Conservation (phyloP, 1,140 invertebrate genomes). For the Tribolium madens region DNA sequence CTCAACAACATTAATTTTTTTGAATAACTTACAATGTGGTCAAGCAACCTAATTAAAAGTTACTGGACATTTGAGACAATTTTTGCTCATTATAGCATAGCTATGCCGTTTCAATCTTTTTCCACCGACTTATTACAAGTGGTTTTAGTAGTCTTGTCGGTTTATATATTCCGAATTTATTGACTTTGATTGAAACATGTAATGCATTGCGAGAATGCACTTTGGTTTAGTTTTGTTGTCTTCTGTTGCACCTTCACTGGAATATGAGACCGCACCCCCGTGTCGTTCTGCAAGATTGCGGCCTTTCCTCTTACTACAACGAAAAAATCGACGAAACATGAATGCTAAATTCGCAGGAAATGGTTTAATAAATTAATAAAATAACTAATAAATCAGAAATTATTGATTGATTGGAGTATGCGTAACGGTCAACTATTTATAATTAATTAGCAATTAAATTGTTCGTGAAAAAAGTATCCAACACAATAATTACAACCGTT, state of each 20-base stretch:
- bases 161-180: neutral
- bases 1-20: no score
- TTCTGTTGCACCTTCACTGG: neutral
- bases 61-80: neutral
- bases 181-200: neutral
- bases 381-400: neutral
- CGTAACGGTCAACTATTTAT: neutral
- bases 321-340: neutral
- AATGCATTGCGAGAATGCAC: neutral
- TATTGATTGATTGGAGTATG: neutral
- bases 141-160: neutral
- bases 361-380: neutral
- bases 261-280: constrained; percentile 7
- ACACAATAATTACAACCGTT: neutral
- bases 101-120: neutral
- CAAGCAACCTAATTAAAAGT: neutral
- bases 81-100: neutral
- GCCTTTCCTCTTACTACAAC: neutral
- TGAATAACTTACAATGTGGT: no score
- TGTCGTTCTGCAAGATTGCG: constrained; percentile 17
- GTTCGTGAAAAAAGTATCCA: neutral
- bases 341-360: neutral
- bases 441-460: neutral
- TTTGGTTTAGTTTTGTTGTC: neutral
- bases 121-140: neutral